These are phyloP conservation scores for Conus ventricosus DNA, from an alignment of 1,140 invertebrate species.

Conservation along the genomic window DNA sequence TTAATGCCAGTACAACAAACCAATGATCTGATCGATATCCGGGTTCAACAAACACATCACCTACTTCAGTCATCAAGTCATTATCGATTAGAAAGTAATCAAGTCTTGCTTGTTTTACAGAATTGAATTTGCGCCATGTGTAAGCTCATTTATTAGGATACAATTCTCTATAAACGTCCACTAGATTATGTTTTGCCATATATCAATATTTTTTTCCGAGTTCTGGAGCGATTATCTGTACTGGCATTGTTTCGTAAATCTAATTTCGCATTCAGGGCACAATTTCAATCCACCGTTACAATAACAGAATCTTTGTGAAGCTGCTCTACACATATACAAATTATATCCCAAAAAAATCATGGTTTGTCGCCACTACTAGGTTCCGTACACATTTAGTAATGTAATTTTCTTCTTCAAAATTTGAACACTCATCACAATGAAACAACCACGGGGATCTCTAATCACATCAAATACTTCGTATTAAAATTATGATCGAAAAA, in stretches of 20 bases:
- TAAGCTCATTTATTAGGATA: background rate
- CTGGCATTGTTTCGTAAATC: background rate
- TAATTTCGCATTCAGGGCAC: background rate
- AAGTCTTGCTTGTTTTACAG: background rate
- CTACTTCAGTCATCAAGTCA: background rate
- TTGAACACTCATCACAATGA: no score
- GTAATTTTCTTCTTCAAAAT: background rate
- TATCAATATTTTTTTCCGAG: background rate
- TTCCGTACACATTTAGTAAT: background rate
- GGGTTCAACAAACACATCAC: no score
- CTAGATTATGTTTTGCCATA: background rate
- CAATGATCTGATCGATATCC: background rate
- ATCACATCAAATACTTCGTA: no score
- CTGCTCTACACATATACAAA: background rate
- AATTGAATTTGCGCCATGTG: slow-evolving; percentile 8
- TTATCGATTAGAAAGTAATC: background rate
- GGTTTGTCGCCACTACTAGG: background rate
- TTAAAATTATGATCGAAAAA: no score
- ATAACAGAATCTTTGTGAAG: background rate
- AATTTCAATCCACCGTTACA: background rate
- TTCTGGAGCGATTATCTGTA: background rate
- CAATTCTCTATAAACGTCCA: background rate
- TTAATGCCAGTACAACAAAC: background rate
- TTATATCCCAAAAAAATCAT: background rate
- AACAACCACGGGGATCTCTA: no score